phyloP scores from a whole-genome alignment of 2,888 invertebrate genomes.

The Creontiades dilutus region DNA sequence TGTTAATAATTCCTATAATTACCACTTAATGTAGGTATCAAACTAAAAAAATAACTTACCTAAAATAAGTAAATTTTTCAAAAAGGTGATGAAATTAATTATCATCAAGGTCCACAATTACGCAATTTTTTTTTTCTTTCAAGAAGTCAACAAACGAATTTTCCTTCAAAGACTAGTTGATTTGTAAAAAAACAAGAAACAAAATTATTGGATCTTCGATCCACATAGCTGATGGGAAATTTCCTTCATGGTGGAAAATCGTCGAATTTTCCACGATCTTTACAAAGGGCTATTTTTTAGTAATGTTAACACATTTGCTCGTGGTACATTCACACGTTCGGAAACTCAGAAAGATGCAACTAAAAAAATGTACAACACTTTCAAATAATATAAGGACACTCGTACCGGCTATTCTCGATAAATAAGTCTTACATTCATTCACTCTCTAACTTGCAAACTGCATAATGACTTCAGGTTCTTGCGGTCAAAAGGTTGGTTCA shows the following conservation, averaged over 20 bases:
- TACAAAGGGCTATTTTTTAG: neutral
- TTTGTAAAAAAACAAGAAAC: neutral
- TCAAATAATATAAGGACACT: neutral
- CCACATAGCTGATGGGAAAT: conserved; percentile 16
- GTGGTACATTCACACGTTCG: neutral
- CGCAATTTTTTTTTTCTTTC: conserved; percentile 42
- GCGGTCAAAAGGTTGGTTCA: neutral
- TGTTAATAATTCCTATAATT: conserved; percentile 53
- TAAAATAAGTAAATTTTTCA: conserved; percentile 61
- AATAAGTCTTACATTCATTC: neutral
- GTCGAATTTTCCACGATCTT: neutral
- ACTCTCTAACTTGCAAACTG: neutral
- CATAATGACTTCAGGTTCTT: neutral
- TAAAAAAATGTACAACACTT: neutral
- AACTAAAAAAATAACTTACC: conserved; percentile 69
- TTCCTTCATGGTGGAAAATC: neutral
- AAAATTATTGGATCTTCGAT: neutral
- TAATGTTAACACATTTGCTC: neutral
- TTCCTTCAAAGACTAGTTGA: conserved; percentile 59
- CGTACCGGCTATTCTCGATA: neutral
- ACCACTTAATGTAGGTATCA: conserved; percentile 68
- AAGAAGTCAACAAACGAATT: conserved; percentile 55
- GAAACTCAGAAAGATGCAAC: conserved; percentile 10
- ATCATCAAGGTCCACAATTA: conserved; percentile 66
- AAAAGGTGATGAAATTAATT: conserved; percentile 53